Conservation (phyloP, 2,888 invertebrate species). For the Drosophila hawaiiensis region DNA sequence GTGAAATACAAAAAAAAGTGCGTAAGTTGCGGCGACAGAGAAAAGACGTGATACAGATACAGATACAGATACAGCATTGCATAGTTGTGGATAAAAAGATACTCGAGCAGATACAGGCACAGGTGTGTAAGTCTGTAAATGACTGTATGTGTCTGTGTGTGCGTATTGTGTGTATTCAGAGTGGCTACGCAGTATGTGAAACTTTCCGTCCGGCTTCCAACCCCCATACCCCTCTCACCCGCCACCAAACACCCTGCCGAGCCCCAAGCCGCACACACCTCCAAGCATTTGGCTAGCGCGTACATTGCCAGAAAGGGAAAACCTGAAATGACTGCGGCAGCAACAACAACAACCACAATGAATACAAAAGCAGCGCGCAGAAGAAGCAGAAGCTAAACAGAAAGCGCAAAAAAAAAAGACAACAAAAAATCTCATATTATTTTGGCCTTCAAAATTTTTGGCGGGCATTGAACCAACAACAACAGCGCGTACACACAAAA, state of each 20-base stretch:
- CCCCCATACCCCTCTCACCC: neutral
- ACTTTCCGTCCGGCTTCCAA: conserved; percentile 28
- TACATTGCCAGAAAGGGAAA: conserved; percentile 78
- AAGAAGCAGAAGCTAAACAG: conserved; percentile 64
- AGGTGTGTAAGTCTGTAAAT: conserved; percentile 16
- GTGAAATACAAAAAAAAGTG: conserved; percentile 46
- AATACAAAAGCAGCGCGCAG: conserved; percentile 48
- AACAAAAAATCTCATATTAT: conserved; percentile 75
- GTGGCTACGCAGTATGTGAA: conserved; percentile 48
- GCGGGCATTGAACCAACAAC: conserved; percentile 85
- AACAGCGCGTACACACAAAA: conserved; percentile 50
- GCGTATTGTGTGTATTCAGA: conserved; percentile 26
- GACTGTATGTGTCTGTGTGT: conserved; percentile 6
- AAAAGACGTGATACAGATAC: conserved; percentile 56
- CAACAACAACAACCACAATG: conserved; percentile 38
- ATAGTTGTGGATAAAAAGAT: conserved; percentile 37
- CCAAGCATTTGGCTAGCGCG: conserved; percentile 42
- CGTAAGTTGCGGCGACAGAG: conserved; percentile 48
- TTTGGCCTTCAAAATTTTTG: conserved; percentile 84
- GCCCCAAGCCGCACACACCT: conserved; percentile 30
- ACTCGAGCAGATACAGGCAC: conserved; percentile 35
- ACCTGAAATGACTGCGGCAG: conserved; percentile 70
- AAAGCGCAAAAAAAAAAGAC: conserved; percentile 53
- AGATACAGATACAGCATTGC: conserved; percentile 32
- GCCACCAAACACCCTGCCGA: neutral